phyloP scores from a whole-genome alignment of 2,113 vertebrate species.

The Morone saxatilis region DNA sequence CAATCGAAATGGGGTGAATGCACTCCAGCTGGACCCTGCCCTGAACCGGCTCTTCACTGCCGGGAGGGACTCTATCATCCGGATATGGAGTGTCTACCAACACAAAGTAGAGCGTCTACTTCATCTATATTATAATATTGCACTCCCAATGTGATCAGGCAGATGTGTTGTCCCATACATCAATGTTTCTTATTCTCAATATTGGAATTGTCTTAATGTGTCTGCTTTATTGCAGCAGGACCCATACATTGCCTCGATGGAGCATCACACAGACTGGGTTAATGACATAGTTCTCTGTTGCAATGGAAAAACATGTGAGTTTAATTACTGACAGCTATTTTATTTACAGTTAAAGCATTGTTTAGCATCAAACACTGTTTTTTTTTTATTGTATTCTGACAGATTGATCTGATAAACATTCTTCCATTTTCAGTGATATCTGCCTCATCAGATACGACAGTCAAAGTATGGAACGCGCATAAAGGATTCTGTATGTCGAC shows the following conservation, averaged over 20 bases:
- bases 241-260: conserved; percentile 98
- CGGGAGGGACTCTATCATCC: conserved; percentile 96
- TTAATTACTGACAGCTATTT: background rate
- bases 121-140: background rate
- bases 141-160: fast-evolving
- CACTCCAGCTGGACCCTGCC: conserved; percentile 95
- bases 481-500: conserved; percentile 99
- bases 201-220: background rate
- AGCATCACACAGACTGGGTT: conserved; percentile 99
- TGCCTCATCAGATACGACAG: conserved; percentile 97
- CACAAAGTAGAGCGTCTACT: conserved; percentile 90
- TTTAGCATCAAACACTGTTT: background rate
- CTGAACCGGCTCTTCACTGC: conserved; percentile 97
- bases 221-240: conserved; percentile 89
- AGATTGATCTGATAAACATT: background rate
- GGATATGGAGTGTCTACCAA: conserved; percentile 99
- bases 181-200: background rate
- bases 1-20: conserved; percentile 97
- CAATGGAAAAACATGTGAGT: conserved; percentile 98
- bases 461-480: conserved; percentile 99
- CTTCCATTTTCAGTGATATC: conserved; percentile 90
- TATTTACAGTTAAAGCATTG: background rate
- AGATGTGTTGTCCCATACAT: background rate
- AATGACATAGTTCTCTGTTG: conserved; percentile 99
- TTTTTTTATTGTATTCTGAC: background rate